phyloP scores from a whole-genome alignment of 2,113 vertebrate genomes.

The Gorsachius goisagi region DNA sequence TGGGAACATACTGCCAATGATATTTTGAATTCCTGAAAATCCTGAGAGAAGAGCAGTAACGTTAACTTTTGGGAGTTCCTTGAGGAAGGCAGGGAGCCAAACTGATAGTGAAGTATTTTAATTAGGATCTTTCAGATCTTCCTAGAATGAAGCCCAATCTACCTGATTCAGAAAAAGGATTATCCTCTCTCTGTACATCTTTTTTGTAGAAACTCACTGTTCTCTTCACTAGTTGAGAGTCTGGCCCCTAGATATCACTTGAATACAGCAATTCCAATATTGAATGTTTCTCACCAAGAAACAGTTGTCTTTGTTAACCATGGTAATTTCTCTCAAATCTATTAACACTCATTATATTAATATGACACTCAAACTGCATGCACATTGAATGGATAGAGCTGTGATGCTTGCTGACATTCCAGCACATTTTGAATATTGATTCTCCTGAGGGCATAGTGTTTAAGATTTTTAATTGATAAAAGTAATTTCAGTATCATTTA shows the following conservation, averaged over 20 bases:
- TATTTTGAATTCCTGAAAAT: neutral
- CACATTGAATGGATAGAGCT: neutral
- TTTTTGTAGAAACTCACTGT: neutral
- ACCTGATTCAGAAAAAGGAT: neutral
- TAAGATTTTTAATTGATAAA: slow-evolving; percentile 30
- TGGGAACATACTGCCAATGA: neutral
- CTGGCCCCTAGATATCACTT: neutral
- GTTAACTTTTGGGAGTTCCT: neutral
- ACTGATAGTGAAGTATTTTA: neutral
- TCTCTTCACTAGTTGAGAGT: neutral
- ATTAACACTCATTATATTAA: neutral
- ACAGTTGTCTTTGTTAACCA: neutral
- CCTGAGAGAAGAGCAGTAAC: neutral
- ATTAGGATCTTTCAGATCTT: neutral
- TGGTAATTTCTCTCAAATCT: neutral
- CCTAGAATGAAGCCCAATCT: neutral
- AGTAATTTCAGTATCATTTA: slow-evolving; percentile 15
- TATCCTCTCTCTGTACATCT: neutral
- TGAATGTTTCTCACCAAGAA: neutral
- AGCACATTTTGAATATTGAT: neutral
- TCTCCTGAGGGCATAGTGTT: neutral
- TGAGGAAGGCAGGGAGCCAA: neutral
- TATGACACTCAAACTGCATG: neutral
- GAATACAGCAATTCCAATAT: neutral
- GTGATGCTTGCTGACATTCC: neutral